Conservation (phyloP, 2,888 invertebrate species). For the Drosophila subsilvestris region DNA sequence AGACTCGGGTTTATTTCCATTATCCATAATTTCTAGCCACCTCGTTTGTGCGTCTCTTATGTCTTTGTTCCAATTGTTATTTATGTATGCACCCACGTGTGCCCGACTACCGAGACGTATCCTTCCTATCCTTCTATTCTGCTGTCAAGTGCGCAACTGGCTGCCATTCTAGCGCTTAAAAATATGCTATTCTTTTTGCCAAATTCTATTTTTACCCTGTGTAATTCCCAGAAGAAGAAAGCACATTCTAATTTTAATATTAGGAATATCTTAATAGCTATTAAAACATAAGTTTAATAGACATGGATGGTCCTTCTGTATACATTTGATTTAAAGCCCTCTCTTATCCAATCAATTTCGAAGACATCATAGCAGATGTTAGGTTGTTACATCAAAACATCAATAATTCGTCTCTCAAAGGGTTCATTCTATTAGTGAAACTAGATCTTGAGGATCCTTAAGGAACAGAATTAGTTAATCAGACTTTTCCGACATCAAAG, state of each 20-base stretch:
- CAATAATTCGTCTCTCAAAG: too few relatives aligned
- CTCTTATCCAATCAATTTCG: too few relatives aligned
- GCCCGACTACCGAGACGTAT: conserved; percentile 5
- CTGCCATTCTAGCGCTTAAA: conserved; percentile 27
- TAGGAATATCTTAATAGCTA: background rate
- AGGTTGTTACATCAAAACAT: too few relatives aligned
- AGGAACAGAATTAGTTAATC: too few relatives aligned
- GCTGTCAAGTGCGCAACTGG: conserved; percentile 55
- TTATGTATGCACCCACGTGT: conserved; percentile 71
- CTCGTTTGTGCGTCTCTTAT: conserved; percentile 31
- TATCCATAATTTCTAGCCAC: conserved; percentile 14
- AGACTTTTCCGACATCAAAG: too few relatives aligned
- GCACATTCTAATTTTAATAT: background rate
- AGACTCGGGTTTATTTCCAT: conserved; percentile 51
- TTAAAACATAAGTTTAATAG: too few relatives aligned
- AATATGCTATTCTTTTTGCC: conserved; percentile 29
- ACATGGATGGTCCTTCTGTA: too few relatives aligned
- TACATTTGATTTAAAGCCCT: background rate
- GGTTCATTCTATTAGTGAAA: too few relatives aligned
- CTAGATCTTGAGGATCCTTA: too few relatives aligned
- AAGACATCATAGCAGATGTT: too few relatives aligned
- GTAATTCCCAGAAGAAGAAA: background rate
- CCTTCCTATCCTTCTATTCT: background rate
- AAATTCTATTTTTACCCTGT: conserved; percentile 46
- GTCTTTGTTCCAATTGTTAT: conserved; percentile 61